These are phyloP conservation scores for Piliocolobus tephrosceles DNA, from an alignment of 2,113 vertebrate species.

Conservation along the genomic window DNA sequence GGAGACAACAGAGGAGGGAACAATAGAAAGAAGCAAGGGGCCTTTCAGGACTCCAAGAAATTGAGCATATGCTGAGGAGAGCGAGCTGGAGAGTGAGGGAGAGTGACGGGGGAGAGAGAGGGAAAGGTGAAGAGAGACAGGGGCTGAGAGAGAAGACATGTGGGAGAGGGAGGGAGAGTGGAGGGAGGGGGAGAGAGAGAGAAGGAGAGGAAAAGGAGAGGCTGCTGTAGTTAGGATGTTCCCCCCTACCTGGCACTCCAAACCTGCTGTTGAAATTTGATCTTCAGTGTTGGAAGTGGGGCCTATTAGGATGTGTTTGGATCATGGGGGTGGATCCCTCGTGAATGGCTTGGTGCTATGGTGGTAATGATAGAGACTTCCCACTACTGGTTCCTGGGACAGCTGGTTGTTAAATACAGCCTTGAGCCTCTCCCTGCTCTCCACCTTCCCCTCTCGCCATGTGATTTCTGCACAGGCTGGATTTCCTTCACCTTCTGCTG, in stretches of 20 bases:
- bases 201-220: neutral
- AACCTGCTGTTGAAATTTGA: neutral
- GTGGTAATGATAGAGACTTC: neutral
- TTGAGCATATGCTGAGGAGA: neutral
- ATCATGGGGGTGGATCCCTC: neutral
- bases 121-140: neutral
- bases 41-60: neutral
- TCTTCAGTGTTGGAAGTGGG: neutral
- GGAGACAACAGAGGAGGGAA: neutral
- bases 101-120: neutral
- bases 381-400: neutral
- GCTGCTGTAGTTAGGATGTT: neutral
- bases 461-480: neutral
- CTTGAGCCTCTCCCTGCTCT: neutral
- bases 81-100: neutral
- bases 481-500: neutral
- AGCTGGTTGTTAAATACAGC: neutral
- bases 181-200: neutral
- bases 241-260: neutral
- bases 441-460: neutral
- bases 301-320: neutral
- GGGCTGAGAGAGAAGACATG: too few species aligned
- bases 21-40: accelerated
- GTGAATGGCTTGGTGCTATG: neutral
- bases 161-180: neutral